A percentile compares a stretch with the other conserved stretches of the same genome.
Evolutionary conservation across 2,797 vertebrate species (phyloP).

Genomic region (Lacerta viridis): DNA sequence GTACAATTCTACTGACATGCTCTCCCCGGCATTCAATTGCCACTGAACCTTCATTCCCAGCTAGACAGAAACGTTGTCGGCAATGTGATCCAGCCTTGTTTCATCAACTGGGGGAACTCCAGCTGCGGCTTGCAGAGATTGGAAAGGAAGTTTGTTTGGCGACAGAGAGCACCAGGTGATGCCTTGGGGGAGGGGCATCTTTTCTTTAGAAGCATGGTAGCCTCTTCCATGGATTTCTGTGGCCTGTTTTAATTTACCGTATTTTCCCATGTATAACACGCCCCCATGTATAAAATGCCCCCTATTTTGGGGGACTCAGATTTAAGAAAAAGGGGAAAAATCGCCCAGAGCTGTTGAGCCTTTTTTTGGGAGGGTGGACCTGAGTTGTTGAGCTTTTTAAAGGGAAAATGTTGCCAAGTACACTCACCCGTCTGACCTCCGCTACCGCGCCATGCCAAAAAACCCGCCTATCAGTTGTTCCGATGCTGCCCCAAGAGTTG

Average conservation of each 20-base stretch:
- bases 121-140: slow-evolving; percentile 32
- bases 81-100: slow-evolving; percentile 42
- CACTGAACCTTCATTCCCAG: slow-evolving; percentile 45
- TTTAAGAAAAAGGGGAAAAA: too few relatives aligned
- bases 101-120: slow-evolving; percentile 35
- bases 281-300: too few relatives aligned
- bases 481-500: too few relatives aligned
- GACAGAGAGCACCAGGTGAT: not conserved
- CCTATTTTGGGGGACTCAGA: too few relatives aligned
- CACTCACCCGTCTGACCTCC: too few relatives aligned
- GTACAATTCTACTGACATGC: not conserved
- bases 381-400: too few relatives aligned
- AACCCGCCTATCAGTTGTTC: too few relatives aligned
- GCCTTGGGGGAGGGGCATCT: not conserved
- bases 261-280: too few relatives aligned
- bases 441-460: too few relatives aligned
- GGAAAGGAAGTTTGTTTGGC: slow-evolving; percentile 41
- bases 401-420: too few relatives aligned
- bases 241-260: not conserved
- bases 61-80: slow-evolving; percentile 21
- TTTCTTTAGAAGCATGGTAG: slow-evolving; percentile 8
- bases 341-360: too few relatives aligned
- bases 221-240: not conserved
- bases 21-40: not conserved
- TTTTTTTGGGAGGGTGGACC: too few relatives aligned